These are phyloP conservation scores for Eulemur macaco DNA, from an alignment of 2,113 vertebrate genomes.

Conservation along the genomic window DNA sequence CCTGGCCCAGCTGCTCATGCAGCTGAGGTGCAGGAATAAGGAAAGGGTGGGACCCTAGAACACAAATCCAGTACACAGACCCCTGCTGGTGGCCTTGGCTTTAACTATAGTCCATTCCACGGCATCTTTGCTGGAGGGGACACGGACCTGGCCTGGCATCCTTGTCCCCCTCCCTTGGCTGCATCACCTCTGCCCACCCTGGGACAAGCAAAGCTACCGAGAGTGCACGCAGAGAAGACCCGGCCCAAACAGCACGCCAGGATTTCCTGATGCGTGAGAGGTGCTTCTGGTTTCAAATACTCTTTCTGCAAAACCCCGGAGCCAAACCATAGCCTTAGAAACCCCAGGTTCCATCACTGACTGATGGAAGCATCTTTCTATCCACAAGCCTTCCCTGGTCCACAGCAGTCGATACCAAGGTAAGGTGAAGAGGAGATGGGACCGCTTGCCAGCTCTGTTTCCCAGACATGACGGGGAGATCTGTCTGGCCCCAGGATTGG, in stretches of 20 bases:
- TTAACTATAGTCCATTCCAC: not conserved
- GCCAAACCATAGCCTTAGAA: not conserved
- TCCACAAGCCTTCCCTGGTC: not conserved
- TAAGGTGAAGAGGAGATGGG: fast-evolving
- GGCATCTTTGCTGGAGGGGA: not conserved
- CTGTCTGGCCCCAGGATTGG: not conserved
- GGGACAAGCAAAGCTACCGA: not conserved
- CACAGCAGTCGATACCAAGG: not conserved
- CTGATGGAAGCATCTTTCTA: not conserved
- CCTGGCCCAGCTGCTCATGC: not conserved
- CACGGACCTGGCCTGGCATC: fast-evolving
- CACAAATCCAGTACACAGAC: not conserved
- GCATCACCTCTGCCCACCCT: not conserved
- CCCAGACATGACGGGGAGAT: not conserved
- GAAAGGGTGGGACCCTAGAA: not conserved
- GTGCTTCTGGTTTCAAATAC: not conserved
- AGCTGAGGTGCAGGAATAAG: not conserved
- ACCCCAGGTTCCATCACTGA: not conserved
- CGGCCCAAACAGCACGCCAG: not conserved
- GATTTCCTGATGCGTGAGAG: not conserved
- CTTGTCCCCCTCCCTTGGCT: not conserved
- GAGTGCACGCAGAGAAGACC: not conserved
- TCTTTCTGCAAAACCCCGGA: not conserved
- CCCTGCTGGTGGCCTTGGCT: not conserved
- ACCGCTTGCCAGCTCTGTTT: not conserved